Evolutionary conservation across 2,797 vertebrate genomes (phyloP), one percentile per base, ranked within the genome.

Genomic region (Sebastes minor): DNA sequence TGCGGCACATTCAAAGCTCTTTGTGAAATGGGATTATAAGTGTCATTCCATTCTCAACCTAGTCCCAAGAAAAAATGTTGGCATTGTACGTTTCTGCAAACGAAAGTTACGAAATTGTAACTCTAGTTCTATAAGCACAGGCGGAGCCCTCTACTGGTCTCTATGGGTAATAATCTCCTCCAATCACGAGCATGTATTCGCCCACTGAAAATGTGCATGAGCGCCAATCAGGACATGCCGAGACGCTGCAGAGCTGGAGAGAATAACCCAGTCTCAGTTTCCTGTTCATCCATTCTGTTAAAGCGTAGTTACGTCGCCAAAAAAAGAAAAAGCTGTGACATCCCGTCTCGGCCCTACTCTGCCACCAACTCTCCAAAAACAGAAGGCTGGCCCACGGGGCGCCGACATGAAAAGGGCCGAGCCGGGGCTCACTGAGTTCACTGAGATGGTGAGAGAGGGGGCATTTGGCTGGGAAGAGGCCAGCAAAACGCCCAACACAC

Each of bases 21-120:
- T 55, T 52, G 46, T 20, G 18, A 87, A 80, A 86, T 22, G 20
- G 27, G 22, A 85, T 78, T 81, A 75, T 14, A 60, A 81, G 35
- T 60, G 38, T 62, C 55, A 57, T 63, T 83, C 18, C 9, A 70
- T 76, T 52, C 46, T 52, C 46, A 52, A n/a, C 46, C 18, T 52
- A 20, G 18, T 52, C 8, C 1, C 46, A 0, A 52, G 27, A 18
- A 30, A 5, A 30, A 30, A 11, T 20, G 0, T 30, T 30, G 27
- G 18, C 27, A 20, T 30, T 60, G 57, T 30, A 30, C 25, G 2
- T 59, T 59, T 28, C 23, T 30, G 27, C 18, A 49, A 49, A 49
- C 18, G 2, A 49, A 49, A 0, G 18, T 49, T 49, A 49, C 4
- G 18, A 20, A 49, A 4, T 49, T 49, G 46, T 49, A 49, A 49